Base-by-base conservation (phyloP, 2,113 vertebrate species). In the Siniperca knerii region DNA sequence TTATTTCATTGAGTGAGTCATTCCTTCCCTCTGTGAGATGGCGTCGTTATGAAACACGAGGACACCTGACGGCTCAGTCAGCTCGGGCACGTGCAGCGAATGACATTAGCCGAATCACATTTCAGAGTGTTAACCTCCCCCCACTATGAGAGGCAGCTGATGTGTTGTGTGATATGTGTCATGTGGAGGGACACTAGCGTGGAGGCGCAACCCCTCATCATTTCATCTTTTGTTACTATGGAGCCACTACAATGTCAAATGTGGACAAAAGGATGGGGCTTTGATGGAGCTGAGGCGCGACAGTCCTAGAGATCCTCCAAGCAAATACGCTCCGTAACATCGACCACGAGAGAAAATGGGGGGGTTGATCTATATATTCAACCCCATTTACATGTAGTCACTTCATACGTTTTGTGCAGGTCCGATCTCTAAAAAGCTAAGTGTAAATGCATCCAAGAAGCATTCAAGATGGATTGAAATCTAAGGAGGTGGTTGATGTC, bases 211-310 rank as follows among this genome's bases (percentile, higher is more conserved):
- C 48, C 23, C 13, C 12, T 75, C 12, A 55, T 57, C 35, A 48
- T 61, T 48, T 69, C 11, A 62, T 82, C 65, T 37, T 57, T 57
- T 55, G 75, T 89, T 80, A 74, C 87, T 71, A 80, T 71, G 68
- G 72, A 75, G 64, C 77, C 66, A 35, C 42, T 6, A 20, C 15
- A 21, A 37, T 37, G 35, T 72, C 21, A 61, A 33, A 62, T 1
- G 64, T 64, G 54, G 54, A 62, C 40, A 35, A 69, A 76, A 33
- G 69, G 23, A 77, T 52, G 21, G 50, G 78, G 23, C 46, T 54
- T 64, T 52, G 50, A 46, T 54, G 25, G 46, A 50, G 52, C 58
- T 48, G 46, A 48, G 44, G 21, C 1, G 0, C 1, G 66, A 44
- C 33, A 67, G 73, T 21, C 35, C 40, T 42, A 10, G 13, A 57